A percentile compares a stretch with the other conserved stretches of the same genome.
phyloP scores from a whole-genome alignment of 1,140 invertebrate species.

The Oncopodura yosiiana region DNA sequence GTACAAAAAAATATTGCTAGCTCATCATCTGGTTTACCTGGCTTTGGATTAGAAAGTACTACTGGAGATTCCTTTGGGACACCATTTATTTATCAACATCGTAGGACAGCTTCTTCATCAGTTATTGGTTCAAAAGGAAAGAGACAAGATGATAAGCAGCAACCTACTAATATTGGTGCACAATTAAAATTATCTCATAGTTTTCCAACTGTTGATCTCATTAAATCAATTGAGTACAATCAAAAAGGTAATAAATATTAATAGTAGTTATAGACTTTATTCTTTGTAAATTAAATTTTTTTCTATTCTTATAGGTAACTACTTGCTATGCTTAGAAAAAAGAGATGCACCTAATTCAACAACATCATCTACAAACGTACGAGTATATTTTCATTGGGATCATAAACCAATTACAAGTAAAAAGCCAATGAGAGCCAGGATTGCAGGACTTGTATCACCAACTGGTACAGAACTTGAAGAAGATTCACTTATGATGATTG shows the following conservation, averaged over 20 bases:
- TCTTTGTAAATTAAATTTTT: not conserved
- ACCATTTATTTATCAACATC: too few relatives aligned
- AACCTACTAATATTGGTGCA: too few relatives aligned
- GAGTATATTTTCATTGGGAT: constrained; percentile 34
- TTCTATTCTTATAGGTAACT: constrained; percentile 25
- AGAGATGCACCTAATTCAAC: constrained; percentile 24
- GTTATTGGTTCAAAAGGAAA: too few relatives aligned
- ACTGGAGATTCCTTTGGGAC: too few relatives aligned
- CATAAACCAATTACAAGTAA: constrained; percentile 3
- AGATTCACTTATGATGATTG: constrained; percentile 28
- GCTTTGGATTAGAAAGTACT: too few relatives aligned
- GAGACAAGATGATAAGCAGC: too few relatives aligned
- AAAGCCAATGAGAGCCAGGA: constrained; percentile 57
- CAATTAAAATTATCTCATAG: constrained; percentile 24
- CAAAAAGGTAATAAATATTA: constrained; percentile 16
- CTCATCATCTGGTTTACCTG: too few relatives aligned
- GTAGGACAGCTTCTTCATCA: too few relatives aligned
- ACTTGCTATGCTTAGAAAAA: constrained; percentile 33
- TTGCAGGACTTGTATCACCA: constrained; percentile 46
- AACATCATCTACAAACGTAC: constrained; percentile 8
- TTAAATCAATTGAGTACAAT: constrained; percentile 27
- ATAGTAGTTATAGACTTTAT: not conserved
- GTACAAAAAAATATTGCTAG: too few relatives aligned
- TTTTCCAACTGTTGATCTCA: constrained; percentile 31
- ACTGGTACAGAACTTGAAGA: constrained; percentile 24